phyloP scores from a whole-genome alignment of 2,797 vertebrate genomes.

The Nyctibius grandis region DNA sequence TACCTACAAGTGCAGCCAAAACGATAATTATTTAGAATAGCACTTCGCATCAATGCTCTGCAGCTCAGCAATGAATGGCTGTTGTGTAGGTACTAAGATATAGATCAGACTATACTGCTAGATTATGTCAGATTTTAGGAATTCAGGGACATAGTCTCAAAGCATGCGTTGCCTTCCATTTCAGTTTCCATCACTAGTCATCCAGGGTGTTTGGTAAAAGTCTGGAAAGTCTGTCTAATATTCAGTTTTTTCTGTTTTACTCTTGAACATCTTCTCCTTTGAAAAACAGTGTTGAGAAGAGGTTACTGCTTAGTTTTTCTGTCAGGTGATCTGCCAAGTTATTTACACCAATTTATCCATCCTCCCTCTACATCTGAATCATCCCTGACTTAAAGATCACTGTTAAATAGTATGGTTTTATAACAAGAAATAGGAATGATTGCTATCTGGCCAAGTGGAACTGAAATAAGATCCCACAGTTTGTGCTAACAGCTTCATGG shows the following conservation, averaged over 20 bases:
- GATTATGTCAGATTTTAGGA: neutral
- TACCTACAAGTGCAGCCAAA: neutral
- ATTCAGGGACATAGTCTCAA: neutral
- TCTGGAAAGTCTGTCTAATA: neutral
- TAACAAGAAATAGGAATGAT: neutral
- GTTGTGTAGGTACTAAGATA: neutral
- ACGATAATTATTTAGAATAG: neutral
- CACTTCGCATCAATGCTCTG: neutral
- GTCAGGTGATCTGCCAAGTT: neutral
- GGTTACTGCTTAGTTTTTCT: neutral
- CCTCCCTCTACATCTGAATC: neutral
- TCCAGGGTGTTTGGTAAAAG: neutral
- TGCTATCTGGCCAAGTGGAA: neutral
- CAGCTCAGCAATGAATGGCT: neutral
- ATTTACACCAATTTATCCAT: neutral
- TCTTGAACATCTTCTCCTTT: neutral
- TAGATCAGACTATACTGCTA: neutral
- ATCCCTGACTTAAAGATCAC: neutral
- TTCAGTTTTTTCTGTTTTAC: neutral
- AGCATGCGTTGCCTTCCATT: neutral
- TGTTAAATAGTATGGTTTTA: slow-evolving; percentile 3
- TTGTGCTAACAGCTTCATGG: slow-evolving; percentile 15
- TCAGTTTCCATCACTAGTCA: neutral
- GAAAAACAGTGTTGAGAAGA: neutral
- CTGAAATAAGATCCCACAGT: neutral